Conservation (phyloP, 1,140 invertebrate genomes). For the Steinernema khuongi region DNA sequence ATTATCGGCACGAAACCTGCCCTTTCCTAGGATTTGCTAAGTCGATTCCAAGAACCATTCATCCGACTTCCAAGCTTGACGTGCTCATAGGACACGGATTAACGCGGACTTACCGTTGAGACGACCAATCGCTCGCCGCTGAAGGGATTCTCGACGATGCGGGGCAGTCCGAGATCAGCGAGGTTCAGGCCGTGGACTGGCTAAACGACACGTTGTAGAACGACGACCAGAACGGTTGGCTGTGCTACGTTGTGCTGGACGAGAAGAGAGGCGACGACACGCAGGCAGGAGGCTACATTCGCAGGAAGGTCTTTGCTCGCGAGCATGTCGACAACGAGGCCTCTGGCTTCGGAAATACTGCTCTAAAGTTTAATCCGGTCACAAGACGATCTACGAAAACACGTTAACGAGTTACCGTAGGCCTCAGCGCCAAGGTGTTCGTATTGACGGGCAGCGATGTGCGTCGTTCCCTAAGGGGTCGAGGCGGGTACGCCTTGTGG, state of each 20-base stretch:
- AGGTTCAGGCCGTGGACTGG: constrained; percentile 14
- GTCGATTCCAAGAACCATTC: neutral
- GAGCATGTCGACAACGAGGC: constrained; percentile 33
- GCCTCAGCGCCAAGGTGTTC: neutral
- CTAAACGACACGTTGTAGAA: constrained; percentile 12
- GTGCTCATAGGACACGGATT: neutral
- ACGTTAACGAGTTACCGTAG: neutral
- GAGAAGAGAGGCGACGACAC: constrained; percentile 29
- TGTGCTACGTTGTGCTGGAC: constrained; percentile 25
- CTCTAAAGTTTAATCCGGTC: neutral
- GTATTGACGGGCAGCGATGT: neutral
- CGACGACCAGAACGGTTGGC: neutral
- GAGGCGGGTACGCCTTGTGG: neutral
- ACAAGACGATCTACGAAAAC: neutral
- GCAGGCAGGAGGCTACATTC: constrained; percentile 36
- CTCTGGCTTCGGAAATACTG: constrained; percentile 33
- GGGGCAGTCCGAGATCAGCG: constrained; percentile 23
- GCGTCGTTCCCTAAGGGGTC: neutral
- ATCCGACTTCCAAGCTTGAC: no score
- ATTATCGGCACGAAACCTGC: constrained; percentile 1
- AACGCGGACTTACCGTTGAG: neutral
- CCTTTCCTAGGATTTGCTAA: neutral
- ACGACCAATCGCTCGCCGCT: constrained; percentile 29
- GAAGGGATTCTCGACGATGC: constrained; percentile 31
- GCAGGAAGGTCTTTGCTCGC: constrained; percentile 32